Evolutionary conservation across 2,888 invertebrate genomes (phyloP), one percentile per base, ranked within the genome.

Genomic region (Mythimna ferrago): DNA sequence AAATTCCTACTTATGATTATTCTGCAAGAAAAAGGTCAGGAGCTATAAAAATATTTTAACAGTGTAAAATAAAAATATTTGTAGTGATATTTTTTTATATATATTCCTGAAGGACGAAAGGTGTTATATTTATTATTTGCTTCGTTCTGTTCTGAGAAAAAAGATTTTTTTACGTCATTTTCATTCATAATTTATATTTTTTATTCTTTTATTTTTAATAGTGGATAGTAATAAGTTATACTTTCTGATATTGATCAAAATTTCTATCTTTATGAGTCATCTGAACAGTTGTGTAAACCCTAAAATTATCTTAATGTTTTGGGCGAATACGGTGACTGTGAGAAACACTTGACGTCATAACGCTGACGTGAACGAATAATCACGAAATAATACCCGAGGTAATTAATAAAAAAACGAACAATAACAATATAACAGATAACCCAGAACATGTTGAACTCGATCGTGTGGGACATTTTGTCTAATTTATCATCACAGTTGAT

Each of bases 1-100:
- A 78, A 73, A 70, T 81, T 72, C 67, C 62, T 66, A 66, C 57
- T 75, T 41, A 73, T 80, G 66, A 73, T 78, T 57, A 6, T 38
- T 58, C n/a, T 54, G 9, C 62, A 51, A 66, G 51, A 21, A 41
- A 73, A 73, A 65, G 64, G 21, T 21, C 56, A 7, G 7, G 26
- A 56, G 35, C 14, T 41, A 35, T 62, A n/a, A 70, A 81, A 77
- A 66, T 66, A 77, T n/a, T 64, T 56, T 70, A 38, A 53, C 5
- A 3, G 10, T 61, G 11, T 9, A 16, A 68, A 63, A 62, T 62
- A 67, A 67, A 56, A 44, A 65, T 53, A 48, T 0, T 3, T 41
- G 51, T 48, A 32, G 14, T 51, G 19, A 60, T 10, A 41, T 56
- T 69, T 61, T 64, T 44, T 35, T 14, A 66, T 64, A 66, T 64